These are phyloP conservation scores for Actinia tenebrosa DNA, from an alignment of 64 coral and sea anemone genomes.

Conservation along the genomic window DNA sequence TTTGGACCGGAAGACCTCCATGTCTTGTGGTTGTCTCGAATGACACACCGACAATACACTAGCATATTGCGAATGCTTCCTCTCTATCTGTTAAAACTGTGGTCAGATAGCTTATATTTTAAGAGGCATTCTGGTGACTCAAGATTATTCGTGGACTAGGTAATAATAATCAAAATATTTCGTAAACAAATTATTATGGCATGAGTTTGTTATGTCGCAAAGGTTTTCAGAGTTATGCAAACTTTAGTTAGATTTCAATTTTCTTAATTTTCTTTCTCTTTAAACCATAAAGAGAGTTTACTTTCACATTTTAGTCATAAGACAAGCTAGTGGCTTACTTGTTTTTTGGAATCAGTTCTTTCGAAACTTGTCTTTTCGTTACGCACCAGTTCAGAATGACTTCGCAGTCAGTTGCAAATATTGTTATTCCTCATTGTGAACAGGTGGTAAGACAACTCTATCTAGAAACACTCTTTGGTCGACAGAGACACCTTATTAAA, in stretches of 20 bases:
- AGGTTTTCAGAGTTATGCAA: no score
- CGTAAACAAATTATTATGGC: no score
- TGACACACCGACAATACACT: neutral
- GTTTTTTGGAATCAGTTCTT: neutral
- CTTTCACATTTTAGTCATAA: neutral
- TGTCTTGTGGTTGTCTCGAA: neutral
- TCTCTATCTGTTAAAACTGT: neutral
- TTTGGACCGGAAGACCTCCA: neutral
- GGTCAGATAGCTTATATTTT: neutral
- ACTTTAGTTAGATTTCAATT: neutral
- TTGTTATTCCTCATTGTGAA: neutral
- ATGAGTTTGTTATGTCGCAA: no score
- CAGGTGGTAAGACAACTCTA: neutral
- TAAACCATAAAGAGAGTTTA: neutral
- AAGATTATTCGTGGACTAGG: no score
- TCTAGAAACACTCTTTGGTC: neutral
- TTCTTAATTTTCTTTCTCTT: neutral
- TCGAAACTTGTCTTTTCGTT: neutral
- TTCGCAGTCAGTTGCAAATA: no score
- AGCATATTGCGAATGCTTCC: neutral
- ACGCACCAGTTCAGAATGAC: no score
- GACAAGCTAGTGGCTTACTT: neutral
- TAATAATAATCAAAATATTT: no score
- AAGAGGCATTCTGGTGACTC: neutral
- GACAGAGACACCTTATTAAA: neutral